Conservation (phyloP, 1,140 invertebrate species). For the Papilio polyxenes region DNA sequence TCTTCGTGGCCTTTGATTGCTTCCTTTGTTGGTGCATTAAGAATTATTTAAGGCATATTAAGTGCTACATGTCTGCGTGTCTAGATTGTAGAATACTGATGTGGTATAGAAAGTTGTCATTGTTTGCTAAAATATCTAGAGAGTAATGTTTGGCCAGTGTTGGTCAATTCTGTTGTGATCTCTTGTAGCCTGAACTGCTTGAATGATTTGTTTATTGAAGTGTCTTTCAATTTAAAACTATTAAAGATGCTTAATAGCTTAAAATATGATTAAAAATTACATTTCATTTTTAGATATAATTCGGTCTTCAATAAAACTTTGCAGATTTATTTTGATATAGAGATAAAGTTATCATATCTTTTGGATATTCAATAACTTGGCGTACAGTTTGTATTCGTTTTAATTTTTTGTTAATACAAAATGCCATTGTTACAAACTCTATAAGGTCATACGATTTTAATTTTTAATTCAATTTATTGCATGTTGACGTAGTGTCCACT, state of each 20-base stretch:
- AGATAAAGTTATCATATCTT: background rate
- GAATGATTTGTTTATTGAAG: background rate
- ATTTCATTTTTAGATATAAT: too few species aligned
- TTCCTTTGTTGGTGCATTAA: conserved; percentile 28
- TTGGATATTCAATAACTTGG: background rate
- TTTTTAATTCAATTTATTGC: conserved; percentile 41
- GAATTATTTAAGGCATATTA: background rate
- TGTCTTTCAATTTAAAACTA: background rate
- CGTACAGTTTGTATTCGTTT: background rate
- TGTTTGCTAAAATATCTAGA: background rate
- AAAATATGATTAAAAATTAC: background rate
- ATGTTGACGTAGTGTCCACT: conserved; percentile 28
- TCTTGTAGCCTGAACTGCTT: background rate
- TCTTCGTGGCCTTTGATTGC: conserved; percentile 20
- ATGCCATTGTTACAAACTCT: conserved; percentile 9
- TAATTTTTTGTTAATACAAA: conserved; percentile 19
- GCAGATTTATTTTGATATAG: too few species aligned
- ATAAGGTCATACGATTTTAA: conserved; percentile 38
- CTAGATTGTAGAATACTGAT: background rate
- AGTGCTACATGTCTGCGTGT: background rate
- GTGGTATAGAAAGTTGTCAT: background rate
- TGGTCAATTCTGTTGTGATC: background rate
- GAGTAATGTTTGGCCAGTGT: background rate
- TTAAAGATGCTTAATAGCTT: background rate
- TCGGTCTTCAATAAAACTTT: too few species aligned